A percentile compares a stretch with the other conserved stretches of the same genome.
Evolutionary conservation across 2,113 vertebrate genomes (phyloP).

Genomic region (Spilogale gracilis): DNA sequence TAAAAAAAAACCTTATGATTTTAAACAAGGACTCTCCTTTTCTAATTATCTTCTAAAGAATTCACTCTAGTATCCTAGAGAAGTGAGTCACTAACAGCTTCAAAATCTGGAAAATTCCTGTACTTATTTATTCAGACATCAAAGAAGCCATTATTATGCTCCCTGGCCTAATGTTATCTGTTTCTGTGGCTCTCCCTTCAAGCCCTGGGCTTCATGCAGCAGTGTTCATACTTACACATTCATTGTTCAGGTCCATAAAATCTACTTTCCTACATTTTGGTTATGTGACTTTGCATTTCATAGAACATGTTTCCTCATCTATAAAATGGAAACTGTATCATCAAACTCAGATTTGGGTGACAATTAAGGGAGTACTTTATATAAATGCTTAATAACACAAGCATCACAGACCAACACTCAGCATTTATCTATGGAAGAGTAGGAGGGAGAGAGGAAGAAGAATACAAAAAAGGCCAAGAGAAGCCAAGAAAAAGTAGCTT

Average conservation of each 20-base stretch:
- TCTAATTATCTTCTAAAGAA: neutral
- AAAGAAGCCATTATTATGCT: neutral
- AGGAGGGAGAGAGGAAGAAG: neutral
- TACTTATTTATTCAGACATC: neutral
- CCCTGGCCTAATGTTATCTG: neutral
- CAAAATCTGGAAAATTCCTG: neutral
- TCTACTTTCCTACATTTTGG: conserved; percentile 21
- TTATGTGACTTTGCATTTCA: neutral
- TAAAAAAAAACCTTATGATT: neutral
- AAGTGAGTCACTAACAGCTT: conserved; percentile 6
- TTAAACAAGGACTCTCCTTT: neutral
- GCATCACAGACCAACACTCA: neutral
- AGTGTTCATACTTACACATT: neutral
- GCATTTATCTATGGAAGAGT: neutral
- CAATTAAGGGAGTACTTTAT: neutral
- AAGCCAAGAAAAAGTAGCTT: neutral
- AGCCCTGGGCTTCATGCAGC: neutral
- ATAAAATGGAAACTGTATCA: neutral
- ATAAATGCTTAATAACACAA: neutral
- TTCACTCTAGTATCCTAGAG: neutral
- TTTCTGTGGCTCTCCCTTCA: neutral
- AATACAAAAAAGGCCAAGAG: neutral
- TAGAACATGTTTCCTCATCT: neutral
- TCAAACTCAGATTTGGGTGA: neutral
- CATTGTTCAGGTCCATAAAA: neutral